Conservation (phyloP, 2,113 vertebrate species). For the Camelus bactrianus region DNA sequence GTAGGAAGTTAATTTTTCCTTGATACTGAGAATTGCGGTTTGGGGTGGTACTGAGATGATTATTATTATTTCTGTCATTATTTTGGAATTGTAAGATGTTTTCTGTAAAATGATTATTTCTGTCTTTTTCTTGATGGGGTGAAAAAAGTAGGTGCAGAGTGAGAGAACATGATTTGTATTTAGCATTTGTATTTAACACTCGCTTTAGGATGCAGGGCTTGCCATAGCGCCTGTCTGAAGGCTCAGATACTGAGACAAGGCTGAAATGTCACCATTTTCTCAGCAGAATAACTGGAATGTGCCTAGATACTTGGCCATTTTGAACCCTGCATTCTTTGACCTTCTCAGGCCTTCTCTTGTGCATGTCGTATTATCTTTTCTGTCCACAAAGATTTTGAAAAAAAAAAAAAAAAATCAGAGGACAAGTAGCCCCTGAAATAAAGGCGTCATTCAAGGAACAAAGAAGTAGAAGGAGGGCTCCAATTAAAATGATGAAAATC, state of each 20-base stretch:
- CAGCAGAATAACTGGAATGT: constrained; percentile 24
- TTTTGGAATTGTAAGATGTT: neutral
- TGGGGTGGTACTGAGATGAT: neutral
- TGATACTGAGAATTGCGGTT: neutral
- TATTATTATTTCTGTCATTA: neutral
- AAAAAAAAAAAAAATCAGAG: constrained; percentile 5
- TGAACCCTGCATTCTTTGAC: constrained; percentile 33
- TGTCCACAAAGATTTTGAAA: constrained; percentile 69
- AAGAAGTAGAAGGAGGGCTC: constrained; percentile 85
- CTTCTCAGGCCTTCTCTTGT: constrained; percentile 46
- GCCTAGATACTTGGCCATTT: neutral
- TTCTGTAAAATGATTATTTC: neutral
- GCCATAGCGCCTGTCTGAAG: constrained; percentile 33
- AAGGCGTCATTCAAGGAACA: constrained; percentile 81
- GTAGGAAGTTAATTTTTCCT: neutral
- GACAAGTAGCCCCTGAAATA: constrained; percentile 78
- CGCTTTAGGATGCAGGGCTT: neutral
- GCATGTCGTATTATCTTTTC: constrained; percentile 42
- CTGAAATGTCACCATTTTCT: constrained; percentile 38
- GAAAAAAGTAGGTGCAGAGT: neutral
- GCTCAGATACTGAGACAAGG: constrained; percentile 26
- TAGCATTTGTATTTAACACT: neutral
- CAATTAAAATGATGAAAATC: constrained; percentile 91
- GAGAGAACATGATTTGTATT: neutral
- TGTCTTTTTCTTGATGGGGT: neutral